Percentiles rank a stretch among this genome's conserved stretches.
phyloP scores from a whole-genome alignment of 1,140 invertebrate genomes.

The Nylanderia fulva region DNA sequence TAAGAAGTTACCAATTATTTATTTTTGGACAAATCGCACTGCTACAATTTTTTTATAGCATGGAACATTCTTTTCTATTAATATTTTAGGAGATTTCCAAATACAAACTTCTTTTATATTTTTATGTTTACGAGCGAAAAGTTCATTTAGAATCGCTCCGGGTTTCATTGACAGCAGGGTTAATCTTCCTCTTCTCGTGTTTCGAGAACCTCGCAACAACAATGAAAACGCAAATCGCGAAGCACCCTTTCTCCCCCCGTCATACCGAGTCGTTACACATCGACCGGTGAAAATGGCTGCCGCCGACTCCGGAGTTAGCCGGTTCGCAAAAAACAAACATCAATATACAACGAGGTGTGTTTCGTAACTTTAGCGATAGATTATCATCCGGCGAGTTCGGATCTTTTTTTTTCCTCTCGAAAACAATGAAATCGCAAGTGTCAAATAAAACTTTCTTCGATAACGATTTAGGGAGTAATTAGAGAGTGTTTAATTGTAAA shows the following conservation, averaged over 20 bases:
- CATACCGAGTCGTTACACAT: conserved; percentile 31
- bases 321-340: conserved; percentile 36
- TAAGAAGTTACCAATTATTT: too few species aligned
- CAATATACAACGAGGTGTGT: not conserved
- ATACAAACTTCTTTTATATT: too few species aligned
- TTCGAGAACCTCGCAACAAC: not conserved
- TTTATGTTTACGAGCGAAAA: too few species aligned
- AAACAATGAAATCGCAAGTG: not conserved
- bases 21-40: too few species aligned
- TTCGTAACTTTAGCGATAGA: not conserved
- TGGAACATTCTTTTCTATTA: too few species aligned
- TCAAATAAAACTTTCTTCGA: too few species aligned
- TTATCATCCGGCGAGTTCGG: not conserved
- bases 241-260: not conserved
- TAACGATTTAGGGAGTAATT: too few species aligned
- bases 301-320: conserved; percentile 12
- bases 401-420: not conserved
- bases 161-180: too few species aligned
- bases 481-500: too few species aligned
- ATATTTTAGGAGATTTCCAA: too few species aligned
- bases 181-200: not conserved
- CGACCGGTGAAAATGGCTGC: conserved; percentile 57
- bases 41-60: too few species aligned
- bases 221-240: conserved; percentile 42
- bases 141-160: too few species aligned